Conservation (phyloP, 2,113 vertebrate species). For the Ctenodactylus gundi region DNA sequence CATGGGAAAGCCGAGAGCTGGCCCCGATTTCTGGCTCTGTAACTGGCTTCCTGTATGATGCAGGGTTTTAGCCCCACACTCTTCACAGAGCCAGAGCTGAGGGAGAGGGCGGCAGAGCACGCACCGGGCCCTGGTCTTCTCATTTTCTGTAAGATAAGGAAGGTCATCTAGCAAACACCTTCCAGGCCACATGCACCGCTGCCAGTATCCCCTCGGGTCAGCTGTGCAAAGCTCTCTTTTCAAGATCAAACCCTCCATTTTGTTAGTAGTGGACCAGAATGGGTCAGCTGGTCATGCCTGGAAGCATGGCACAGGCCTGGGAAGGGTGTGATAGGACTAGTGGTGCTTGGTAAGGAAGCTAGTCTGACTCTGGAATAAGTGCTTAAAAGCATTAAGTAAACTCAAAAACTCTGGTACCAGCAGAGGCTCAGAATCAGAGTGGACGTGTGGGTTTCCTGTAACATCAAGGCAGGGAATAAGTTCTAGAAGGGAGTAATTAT, state of each 20-base stretch:
- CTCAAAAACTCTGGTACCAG: background rate
- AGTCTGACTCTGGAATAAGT: background rate
- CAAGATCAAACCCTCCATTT: background rate
- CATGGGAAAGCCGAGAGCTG: constrained; percentile 58
- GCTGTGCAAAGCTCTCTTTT: background rate
- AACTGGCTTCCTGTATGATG: constrained; percentile 10
- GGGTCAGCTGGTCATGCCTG: background rate
- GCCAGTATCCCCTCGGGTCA: background rate
- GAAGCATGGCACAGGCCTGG: background rate
- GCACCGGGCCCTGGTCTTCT: background rate
- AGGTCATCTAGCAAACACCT: background rate
- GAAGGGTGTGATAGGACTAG: background rate
- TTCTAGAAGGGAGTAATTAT: background rate
- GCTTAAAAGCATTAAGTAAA: background rate
- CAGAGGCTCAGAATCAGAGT: background rate
- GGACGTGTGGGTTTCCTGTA: too few species aligned
- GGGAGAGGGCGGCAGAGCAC: background rate
- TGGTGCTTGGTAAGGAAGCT: background rate
- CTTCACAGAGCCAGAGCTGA: background rate
- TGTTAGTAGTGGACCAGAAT: background rate
- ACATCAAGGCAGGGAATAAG: background rate
- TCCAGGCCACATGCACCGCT: background rate
- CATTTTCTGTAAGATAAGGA: background rate
- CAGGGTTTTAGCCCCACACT: background rate
- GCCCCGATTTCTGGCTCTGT: constrained; percentile 50